Evolutionary conservation across 2,797 vertebrate species (phyloP).

Genomic region (Carcharodon carcharias): DNA sequence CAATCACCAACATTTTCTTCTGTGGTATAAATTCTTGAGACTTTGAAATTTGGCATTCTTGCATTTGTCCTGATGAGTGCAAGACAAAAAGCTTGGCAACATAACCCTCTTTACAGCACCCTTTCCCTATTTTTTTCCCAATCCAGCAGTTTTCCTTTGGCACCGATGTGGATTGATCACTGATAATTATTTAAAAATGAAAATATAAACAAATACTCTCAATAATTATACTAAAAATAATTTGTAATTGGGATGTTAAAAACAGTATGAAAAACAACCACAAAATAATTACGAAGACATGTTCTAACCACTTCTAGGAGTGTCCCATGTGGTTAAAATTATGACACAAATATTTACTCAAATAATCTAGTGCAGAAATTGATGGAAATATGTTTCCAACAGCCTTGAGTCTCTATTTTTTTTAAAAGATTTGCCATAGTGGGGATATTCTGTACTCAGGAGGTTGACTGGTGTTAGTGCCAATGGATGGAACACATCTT

Average conservation of each 20-base stretch:
- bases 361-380: not conserved
- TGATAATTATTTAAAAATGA: slow-evolving; percentile 12
- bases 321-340: slow-evolving; percentile 24
- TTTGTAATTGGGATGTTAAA: slow-evolving; percentile 6
- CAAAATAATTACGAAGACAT: slow-evolving; percentile 4
- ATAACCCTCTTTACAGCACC: too few species aligned
- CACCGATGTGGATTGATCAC: not conserved
- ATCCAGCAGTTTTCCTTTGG: slow-evolving; percentile 1
- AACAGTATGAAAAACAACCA: slow-evolving; percentile 12
- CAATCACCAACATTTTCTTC: too few species aligned
- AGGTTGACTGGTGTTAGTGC: not conserved
- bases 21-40: too few species aligned
- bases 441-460: not conserved
- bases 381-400: not conserved
- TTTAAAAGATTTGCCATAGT: too few species aligned
- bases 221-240: slow-evolving; percentile 27
- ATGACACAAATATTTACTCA: slow-evolving; percentile 1
- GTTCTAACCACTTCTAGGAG: slow-evolving; percentile 4
- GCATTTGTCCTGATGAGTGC: too few species aligned
- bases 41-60: too few species aligned
- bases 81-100: too few species aligned
- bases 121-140: too few species aligned
- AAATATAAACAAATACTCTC: not conserved
- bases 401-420: slow-evolving; percentile 3
- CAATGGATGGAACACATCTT: not conserved